Evolutionary conservation across 2,888 invertebrate genomes (phyloP), one percentile per base, ranked within the genome.

Genomic region (Brenthis hecate): DNA sequence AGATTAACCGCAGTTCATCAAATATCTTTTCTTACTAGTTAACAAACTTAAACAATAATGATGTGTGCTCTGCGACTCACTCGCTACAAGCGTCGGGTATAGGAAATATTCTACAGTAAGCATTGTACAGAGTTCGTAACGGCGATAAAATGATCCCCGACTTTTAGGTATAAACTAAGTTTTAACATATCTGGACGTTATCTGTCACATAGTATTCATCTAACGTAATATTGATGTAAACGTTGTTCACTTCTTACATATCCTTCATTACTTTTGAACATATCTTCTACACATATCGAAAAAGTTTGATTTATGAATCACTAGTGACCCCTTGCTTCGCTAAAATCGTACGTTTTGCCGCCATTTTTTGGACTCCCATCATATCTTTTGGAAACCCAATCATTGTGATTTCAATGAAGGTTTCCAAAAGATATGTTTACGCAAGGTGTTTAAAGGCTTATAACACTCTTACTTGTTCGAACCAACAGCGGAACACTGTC

Each of bases 81-180:
- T 50, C 60, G 11, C 36, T 8, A 43, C 11, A 3, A 23, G 58
- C 13, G n/a, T 23, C 50, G n/a, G 28, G 14, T 8, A n/a, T n/a
- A 28, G 11, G 13, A 8, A 23, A 5, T 43, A 43, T 8, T 23
- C 6, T 48, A 14, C 28, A 14, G 3, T 48, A 47, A 51, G 51
- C 51, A 60, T 72, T 77, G 74, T 74, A 67, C 68, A 72, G 69
- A 70, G 68, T 72, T 67, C 56, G 66, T 56, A 68, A 50, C 65
- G 64, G 61, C 62, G 60, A 66, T 69, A 70, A 62, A 66, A 71
- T 67, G 72, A 71, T 65, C 65, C 70, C 65, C 66, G 65, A 69
- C 68, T 65, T 57, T 36, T 47, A 43, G n/a, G 28, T 56, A 62
- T 16, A 53, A 11, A 8, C 36, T 23, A 28, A 57, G 57, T 47